A percentile compares a stretch with the other conserved stretches of the same genome.
phyloP scores from a whole-genome alignment of 2,113 vertebrate genomes.

The Bos indicus region DNA sequence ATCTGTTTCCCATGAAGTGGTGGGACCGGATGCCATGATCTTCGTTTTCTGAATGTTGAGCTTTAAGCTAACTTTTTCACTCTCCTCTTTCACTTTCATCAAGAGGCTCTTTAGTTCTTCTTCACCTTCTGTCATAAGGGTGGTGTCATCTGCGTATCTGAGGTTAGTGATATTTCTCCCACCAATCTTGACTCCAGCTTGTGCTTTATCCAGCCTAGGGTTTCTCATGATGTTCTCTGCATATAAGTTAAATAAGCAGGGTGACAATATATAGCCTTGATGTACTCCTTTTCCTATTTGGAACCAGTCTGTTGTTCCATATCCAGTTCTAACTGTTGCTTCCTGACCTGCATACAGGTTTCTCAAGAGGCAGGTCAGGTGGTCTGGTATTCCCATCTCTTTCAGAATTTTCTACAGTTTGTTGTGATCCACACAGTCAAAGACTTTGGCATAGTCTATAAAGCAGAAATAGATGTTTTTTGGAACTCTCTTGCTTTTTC shows the following conservation, averaged over 20 bases:
- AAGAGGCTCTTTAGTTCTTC: neutral
- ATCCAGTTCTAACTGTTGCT: neutral
- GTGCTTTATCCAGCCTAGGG: neutral
- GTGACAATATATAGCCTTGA: neutral
- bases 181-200: neutral
- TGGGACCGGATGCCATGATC: neutral
- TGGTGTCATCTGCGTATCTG: neutral
- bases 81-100: neutral
- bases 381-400: neutral
- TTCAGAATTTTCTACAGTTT: neutral
- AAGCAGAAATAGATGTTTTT: neutral
- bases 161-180: neutral
- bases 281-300: neutral
- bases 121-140: neutral
- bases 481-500: neutral
- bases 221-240: neutral
- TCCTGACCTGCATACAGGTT: neutral
- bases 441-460: neutral
- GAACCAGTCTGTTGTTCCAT: neutral
- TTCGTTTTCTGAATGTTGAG: neutral
- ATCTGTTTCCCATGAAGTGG: neutral
- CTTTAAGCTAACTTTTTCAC: neutral
- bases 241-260: neutral
- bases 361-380: neutral
- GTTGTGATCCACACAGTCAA: neutral